Base-by-base conservation (phyloP, 1,140 invertebrate species). In the Paraescarpia echinospica region DNA sequence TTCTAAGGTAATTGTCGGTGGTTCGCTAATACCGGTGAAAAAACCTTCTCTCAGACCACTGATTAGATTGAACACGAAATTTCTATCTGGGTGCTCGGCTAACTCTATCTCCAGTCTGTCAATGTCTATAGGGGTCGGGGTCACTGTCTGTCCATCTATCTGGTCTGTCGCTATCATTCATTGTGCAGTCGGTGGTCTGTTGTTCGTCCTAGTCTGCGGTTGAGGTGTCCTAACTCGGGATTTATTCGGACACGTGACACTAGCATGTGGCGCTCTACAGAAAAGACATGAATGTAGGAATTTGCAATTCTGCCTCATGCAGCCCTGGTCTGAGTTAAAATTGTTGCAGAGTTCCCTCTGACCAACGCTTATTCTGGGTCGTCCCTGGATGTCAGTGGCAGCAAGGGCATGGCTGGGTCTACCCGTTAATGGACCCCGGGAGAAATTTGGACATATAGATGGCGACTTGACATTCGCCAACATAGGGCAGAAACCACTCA, bases 91-190 rank as follows among this genome's bases (percentile, higher is more conserved):
- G 27, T 33, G n/a, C 34, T 33, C 90, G 18, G 90, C n/a, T 90
- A 90, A 90, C 35, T 90, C 34, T 22, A 41, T 35, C 34, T 34
- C 90, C 90, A 90, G n/a, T 35, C 14, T 41, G n/a, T 90, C 34
- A 18, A 90, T 41, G 90, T 90, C 18, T 35, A 90, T 90, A 31
- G 90, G 90, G 18, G 90, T 90, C n/a, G n/a, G 90, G 90, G 34
- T 41, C 34, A 90, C 90, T 90, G 18, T 41, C 34, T 31, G 35
- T 41, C 14, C 35, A 41, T 22, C 35, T 34, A 34, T 90, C 2
- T 35, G 35, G 90, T 41, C 27, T 33, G 90, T n/a, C n/a, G 9
- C 4, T 77, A 18, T 77, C 27, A 22, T 6, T 77, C 59, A 77
- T 77, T 77, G 59, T 77, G 14, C 59, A 14, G 59, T 77, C 27